Percentiles rank a stretch among this genome's conserved stretches.
Evolutionary conservation across 2,888 invertebrate genomes (phyloP).

Genomic region (Melitaea athalia): DNA sequence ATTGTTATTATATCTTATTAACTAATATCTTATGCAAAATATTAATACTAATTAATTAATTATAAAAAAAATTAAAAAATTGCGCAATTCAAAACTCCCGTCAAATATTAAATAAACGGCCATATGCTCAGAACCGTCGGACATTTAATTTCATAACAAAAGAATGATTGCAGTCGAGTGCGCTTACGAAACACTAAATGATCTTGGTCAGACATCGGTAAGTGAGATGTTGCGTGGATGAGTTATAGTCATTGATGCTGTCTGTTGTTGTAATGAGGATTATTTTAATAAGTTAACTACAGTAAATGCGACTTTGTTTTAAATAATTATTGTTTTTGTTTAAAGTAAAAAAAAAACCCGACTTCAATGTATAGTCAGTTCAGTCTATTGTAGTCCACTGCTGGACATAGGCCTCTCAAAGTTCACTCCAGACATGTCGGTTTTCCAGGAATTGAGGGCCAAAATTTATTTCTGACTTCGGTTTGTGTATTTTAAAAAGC

Average conservation of each 20-base stretch:
- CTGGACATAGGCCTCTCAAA: too few species aligned
- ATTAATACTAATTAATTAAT: too few species aligned
- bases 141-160: constrained; percentile 24
- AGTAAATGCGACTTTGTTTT: background rate
- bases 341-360: too few species aligned
- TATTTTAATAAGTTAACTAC: background rate
- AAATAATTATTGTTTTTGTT: too few species aligned
- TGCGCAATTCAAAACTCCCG: background rate
- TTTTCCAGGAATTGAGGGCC: too few species aligned
- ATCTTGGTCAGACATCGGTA: background rate
- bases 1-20: too few species aligned
- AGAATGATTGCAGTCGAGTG: constrained; percentile 12
- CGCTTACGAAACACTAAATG: constrained; percentile 2
- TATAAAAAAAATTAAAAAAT: background rate
- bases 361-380: too few species aligned
- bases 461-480: too few species aligned
- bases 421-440: too few species aligned
- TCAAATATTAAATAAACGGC: background rate
- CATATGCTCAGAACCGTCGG: constrained; percentile 1
- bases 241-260: background rate
- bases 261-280: constrained; percentile 10
- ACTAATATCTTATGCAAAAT: too few species aligned
- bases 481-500: too few species aligned
- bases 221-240: constrained; percentile 11
- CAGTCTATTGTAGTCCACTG: too few species aligned